Base-by-base conservation (phyloP, 2,888 invertebrate genomes). In the Pediacus dermestoides region DNA sequence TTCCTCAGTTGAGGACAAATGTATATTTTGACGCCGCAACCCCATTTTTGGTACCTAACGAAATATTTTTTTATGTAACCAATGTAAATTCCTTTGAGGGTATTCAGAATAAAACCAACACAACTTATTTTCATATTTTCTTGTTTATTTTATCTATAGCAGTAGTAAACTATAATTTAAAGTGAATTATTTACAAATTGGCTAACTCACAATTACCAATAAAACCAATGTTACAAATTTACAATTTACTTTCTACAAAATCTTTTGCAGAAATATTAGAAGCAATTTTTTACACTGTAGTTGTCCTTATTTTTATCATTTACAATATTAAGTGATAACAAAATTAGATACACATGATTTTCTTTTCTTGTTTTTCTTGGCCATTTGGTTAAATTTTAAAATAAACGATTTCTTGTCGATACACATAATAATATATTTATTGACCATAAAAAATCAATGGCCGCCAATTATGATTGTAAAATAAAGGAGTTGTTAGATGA, bases 211-310 rank as follows among this genome's bases (percentile, higher is more conserved):
- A 44, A 37, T 46, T 28, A 36, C 36, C 42, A 44, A 44, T 33
- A 42, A 46, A 50, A 52, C 35, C 44, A 46, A 52, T 48, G 43
- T 49, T 53, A 52, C 49, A 50, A 53, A 52, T 52, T 48, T 53
- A 53, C 50, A 50, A 38, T 40, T 34, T 46, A 38, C 42, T 45
- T 30, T 39, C 50, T 42, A 46, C 43, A n/a, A n/a, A 39, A 35
- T 30, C 33, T 33, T 42, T 40, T 46, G 46, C 47, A 49, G 43
- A n/a, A n/a, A n/a, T 39, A 39, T 27, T 34, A 44, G 39, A 47
- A 44, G 42, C 45, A 42, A 36, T 46, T 39, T 46, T 45, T 48
- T 45, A 48, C 51, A 51, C 48, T 48, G n/a, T n/a, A n/a, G n/a
- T n/a, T n/a, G n/a, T n/a, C n/a, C n/a, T n/a, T n/a, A n/a, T n/a